phyloP scores from a whole-genome alignment of 2,797 vertebrate genomes.

The Artibeus jamaicensis region DNA sequence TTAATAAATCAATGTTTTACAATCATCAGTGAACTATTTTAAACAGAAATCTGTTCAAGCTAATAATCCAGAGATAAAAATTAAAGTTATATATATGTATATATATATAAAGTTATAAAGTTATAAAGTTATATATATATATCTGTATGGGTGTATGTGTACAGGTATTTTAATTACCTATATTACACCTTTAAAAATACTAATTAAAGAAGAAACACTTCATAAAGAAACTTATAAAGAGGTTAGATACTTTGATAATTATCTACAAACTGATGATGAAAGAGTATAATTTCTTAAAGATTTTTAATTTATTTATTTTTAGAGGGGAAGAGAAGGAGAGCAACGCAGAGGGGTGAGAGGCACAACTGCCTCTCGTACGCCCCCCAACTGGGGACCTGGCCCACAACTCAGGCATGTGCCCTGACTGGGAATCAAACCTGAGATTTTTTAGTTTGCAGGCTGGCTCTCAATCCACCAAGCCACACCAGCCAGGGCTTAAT shows the following conservation, averaged over 20 bases:
- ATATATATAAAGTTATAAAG: too few species aligned
- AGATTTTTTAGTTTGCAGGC: too few species aligned
- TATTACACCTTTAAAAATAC: neutral
- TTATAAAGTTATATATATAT: too few species aligned
- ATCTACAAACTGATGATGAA: neutral
- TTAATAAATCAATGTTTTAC: constrained; percentile 1
- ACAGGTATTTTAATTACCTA: neutral
- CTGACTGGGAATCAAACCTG: too few species aligned
- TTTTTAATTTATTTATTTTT: too few species aligned
- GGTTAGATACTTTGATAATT: neutral
- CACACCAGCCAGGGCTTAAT: neutral
- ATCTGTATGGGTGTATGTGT: neutral
- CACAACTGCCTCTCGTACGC: too few species aligned
- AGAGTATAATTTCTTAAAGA: neutral
- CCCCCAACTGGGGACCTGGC: too few species aligned
- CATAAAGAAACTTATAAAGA: constrained; percentile 7
- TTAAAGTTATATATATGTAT: neutral
- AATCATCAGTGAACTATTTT: neutral
- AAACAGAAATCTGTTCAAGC: constrained; percentile 15
- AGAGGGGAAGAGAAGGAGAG: too few species aligned
- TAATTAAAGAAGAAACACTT: neutral
- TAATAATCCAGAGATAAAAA: neutral
- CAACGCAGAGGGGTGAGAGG: too few species aligned
- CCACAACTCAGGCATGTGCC: too few species aligned
- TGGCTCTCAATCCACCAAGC: too few species aligned